A percentile compares a stretch with the other conserved stretches of the same genome.
phyloP scores from a whole-genome alignment of 2,797 vertebrate genomes.

The Propithecus deckenii region DNA sequence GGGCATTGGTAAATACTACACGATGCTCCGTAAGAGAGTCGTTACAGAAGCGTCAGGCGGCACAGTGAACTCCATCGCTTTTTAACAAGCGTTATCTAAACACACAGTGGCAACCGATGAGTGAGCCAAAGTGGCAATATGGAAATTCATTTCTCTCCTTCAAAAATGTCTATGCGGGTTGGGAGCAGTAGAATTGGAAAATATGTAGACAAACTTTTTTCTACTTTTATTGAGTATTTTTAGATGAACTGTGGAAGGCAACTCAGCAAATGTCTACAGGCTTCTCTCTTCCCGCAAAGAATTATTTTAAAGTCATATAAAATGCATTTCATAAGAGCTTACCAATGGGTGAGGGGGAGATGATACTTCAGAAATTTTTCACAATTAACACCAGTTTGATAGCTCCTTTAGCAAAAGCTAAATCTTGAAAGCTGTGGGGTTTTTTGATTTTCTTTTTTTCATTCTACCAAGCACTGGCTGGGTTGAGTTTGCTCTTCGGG shows the following conservation, averaged over 20 bases:
- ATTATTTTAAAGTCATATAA: slow-evolving; percentile 62
- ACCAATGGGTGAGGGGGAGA: not conserved
- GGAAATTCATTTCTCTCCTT: slow-evolving; percentile 69
- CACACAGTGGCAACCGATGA: slow-evolving; percentile 70
- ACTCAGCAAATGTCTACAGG: not conserved
- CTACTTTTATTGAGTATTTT: slow-evolving; percentile 52
- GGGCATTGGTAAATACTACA: slow-evolving; percentile 20
- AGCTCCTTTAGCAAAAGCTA: slow-evolving; percentile 64
- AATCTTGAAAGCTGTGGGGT: slow-evolving; percentile 63
- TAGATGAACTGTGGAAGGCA: slow-evolving; percentile 39
- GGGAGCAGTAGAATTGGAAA: slow-evolving; percentile 30
- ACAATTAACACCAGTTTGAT: not conserved
- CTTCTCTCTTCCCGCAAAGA: slow-evolving; percentile 51
- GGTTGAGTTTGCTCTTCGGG: not conserved
- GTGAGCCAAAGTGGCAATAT: slow-evolving; percentile 74
- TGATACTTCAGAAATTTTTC: slow-evolving; percentile 64
- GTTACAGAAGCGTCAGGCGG: not conserved
- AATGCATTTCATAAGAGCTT: not conserved
- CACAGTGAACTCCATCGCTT: not conserved
- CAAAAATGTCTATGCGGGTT: slow-evolving; percentile 51
- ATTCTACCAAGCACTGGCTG: not conserved
- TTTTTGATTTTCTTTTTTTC: not conserved
- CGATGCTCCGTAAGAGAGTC: not conserved
- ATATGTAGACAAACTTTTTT: slow-evolving; percentile 70
- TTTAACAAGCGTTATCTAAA: slow-evolving; percentile 31